Conservation (phyloP, 2,113 vertebrate species). For the Nematolebias whitei region DNA sequence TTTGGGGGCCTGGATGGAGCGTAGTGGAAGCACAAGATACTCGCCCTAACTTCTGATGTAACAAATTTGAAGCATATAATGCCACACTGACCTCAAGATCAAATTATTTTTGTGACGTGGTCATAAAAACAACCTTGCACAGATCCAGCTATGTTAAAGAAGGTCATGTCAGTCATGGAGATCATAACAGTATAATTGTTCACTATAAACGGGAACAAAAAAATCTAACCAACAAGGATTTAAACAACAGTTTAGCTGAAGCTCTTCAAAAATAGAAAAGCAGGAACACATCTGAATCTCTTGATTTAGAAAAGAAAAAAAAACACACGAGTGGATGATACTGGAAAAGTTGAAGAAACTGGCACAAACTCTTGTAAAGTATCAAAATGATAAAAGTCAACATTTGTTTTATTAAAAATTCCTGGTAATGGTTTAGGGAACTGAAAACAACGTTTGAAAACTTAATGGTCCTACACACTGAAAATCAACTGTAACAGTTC, state of each 20-base stretch:
- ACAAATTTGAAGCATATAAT: too few species aligned
- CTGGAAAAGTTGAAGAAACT: slow-evolving; percentile 4
- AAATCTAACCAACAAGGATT: too few species aligned
- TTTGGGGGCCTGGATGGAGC: too few species aligned
- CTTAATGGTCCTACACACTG: neutral
- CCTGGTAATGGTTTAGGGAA: neutral
- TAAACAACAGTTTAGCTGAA: slow-evolving; percentile 23
- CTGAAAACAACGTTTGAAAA: neutral
- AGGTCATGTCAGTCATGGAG: too few species aligned
- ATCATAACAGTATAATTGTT: too few species aligned
- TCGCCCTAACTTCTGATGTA: too few species aligned
- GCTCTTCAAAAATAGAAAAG: slow-evolving; percentile 32
- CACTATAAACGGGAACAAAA: too few species aligned
- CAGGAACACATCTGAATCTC: slow-evolving; percentile 10
- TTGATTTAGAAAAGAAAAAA: slow-evolving; percentile 28
- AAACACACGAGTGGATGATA: slow-evolving; percentile 2
- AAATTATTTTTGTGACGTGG: too few species aligned
- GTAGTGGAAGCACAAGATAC: too few species aligned
- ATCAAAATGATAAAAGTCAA: neutral
- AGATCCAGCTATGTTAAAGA: too few species aligned
- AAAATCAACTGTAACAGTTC: neutral
- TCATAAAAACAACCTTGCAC: too few species aligned
- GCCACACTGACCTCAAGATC: too few species aligned
- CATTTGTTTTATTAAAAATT: neutral
- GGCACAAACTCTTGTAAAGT: slow-evolving; percentile 17